A percentile compares a stretch with the other conserved stretches of the same genome.
phyloP scores from a whole-genome alignment of 2,797 vertebrate genomes.

The Notolepis coatsorum region DNA sequence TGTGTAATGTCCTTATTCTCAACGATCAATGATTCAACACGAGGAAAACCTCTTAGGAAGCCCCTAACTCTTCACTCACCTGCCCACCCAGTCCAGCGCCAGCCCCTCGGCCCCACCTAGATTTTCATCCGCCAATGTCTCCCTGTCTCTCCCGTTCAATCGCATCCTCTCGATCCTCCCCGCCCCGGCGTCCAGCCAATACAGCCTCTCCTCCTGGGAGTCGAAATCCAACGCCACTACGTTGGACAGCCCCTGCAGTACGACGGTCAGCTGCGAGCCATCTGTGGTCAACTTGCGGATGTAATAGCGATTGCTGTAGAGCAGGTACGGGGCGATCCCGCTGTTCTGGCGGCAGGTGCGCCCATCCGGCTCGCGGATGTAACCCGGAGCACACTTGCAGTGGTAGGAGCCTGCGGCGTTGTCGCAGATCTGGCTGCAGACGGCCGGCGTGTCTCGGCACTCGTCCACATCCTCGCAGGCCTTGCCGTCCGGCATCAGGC shows the following conservation, averaged over 20 bases:
- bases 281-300: slow-evolving; percentile 78
- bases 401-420: slow-evolving; percentile 72
- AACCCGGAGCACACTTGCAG: slow-evolving; percentile 80
- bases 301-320: slow-evolving; percentile 82
- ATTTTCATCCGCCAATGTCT: slow-evolving; percentile 56
- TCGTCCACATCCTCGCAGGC: slow-evolving; percentile 80
- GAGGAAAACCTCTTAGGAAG: too few relatives aligned
- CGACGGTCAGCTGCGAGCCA: slow-evolving; percentile 69
- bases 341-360: slow-evolving; percentile 82
- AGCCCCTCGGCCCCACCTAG: slow-evolving; percentile 68
- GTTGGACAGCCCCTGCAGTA: slow-evolving; percentile 73
- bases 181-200: slow-evolving; percentile 73
- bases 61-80: slow-evolving; percentile 67
- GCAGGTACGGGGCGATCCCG: slow-evolving; percentile 71
- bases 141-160: slow-evolving; percentile 72
- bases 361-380: slow-evolving; percentile 75
- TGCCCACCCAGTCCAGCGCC: slow-evolving; percentile 81
- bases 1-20: too few relatives aligned
- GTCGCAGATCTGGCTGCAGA: slow-evolving; percentile 82
- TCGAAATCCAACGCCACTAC: slow-evolving; percentile 78
- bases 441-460: slow-evolving; percentile 67
- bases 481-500: slow-evolving; percentile 80
- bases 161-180: slow-evolving; percentile 76
- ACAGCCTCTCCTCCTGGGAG: slow-evolving; percentile 70
- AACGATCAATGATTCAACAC: too few relatives aligned